Conservation (phyloP, 2,888 invertebrate species). For the Helleia helle region DNA sequence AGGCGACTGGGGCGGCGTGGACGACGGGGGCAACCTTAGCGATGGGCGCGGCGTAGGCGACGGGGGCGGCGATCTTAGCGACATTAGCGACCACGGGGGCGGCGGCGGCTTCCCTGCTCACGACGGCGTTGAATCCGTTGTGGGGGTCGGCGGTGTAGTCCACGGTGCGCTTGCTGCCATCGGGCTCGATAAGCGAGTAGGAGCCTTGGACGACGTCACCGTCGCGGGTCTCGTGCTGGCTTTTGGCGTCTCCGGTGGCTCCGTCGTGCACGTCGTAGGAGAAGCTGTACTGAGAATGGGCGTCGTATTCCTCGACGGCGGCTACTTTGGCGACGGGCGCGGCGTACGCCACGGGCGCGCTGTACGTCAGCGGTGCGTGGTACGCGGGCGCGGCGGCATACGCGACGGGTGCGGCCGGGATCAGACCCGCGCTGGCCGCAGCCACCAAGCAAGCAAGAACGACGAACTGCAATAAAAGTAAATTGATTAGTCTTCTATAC, state of each 20-base stretch:
- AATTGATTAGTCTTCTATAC: no score
- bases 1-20: constrained; percentile 33
- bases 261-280: constrained; percentile 66
- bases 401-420: constrained; percentile 38
- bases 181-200: constrained; percentile 70
- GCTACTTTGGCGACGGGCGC: constrained; percentile 24
- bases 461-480: constrained; percentile 42
- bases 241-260: constrained; percentile 47
- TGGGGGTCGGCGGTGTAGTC: constrained; percentile 61
- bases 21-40: constrained; percentile 30
- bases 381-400: constrained; percentile 25
- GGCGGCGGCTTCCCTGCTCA: constrained; percentile 33
- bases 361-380: constrained; percentile 24
- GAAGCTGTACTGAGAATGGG: constrained; percentile 65
- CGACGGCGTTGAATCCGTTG: constrained; percentile 38
- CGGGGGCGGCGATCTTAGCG: constrained; percentile 32
- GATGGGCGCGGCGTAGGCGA: constrained; percentile 33
- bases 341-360: constrained; percentile 31
- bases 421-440: constrained; percentile 36
- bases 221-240: constrained; percentile 57
- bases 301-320: constrained; percentile 41
- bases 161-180: constrained; percentile 67
- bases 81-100: constrained; percentile 34
- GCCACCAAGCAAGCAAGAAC: constrained; percentile 46
- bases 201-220: constrained; percentile 59